Percentiles rank a stretch among this genome's conserved stretches.
Evolutionary conservation across 2,113 vertebrate genomes (phyloP).

Genomic region (Ameiurus melas): DNA sequence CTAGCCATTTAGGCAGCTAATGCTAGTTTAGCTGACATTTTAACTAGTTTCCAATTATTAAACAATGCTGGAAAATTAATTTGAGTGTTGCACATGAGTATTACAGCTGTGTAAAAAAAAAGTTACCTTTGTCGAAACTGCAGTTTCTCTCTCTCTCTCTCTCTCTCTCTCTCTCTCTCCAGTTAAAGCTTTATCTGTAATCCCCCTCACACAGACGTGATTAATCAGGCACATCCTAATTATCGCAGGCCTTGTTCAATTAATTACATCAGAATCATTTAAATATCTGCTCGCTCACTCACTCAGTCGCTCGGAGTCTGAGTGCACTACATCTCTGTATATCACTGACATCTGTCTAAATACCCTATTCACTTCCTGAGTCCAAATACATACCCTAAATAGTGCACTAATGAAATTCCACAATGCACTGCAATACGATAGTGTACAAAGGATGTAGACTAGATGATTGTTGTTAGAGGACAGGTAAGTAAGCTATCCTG

Average conservation of each 20-base stretch:
- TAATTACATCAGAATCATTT: conserved; percentile 25
- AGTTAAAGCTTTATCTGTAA: background rate
- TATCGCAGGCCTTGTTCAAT: conserved; percentile 31
- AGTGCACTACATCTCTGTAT: background rate
- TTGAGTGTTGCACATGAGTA: background rate
- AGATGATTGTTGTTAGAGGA: background rate
- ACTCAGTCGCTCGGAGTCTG: background rate
- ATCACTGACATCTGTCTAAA: background rate
- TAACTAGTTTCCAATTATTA: background rate
- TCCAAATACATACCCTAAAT: background rate
- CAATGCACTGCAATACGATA: background rate
- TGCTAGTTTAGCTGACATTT: background rate
- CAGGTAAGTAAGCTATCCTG: background rate
- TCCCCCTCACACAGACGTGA: conserved; percentile 9
- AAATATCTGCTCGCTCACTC: conserved; percentile 49
- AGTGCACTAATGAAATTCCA: background rate
- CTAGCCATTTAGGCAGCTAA: background rate
- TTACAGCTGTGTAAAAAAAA: background rate
- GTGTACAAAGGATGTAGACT: background rate
- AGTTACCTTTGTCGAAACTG: background rate
- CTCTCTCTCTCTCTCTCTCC: background rate
- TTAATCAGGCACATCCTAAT: conserved; percentile 36
- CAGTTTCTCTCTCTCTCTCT: background rate
- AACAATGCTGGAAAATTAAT: background rate
- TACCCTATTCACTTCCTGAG: background rate